Evolutionary conservation across 2,797 vertebrate genomes (phyloP).

Genomic region (Tragopan temminckii): DNA sequence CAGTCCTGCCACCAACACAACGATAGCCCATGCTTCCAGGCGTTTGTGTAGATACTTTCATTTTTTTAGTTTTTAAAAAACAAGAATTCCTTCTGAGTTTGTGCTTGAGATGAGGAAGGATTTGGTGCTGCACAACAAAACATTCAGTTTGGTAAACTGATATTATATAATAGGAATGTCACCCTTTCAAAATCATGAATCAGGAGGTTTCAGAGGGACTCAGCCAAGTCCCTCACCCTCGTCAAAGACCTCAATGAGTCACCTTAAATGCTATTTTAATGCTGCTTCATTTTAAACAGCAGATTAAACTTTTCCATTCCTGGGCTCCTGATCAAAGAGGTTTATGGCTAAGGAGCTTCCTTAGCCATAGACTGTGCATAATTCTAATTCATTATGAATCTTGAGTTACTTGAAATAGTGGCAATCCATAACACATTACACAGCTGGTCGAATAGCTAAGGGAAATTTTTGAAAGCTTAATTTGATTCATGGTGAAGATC

Average conservation of each 20-base stretch:
- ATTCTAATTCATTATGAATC: not conserved
- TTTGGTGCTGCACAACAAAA: fast-evolving
- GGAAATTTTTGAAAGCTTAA: not conserved
- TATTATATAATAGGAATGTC: fast-evolving
- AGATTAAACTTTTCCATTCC: not conserved
- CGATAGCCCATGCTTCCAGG: fast-evolving
- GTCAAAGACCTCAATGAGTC: not conserved
- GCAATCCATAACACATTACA: not conserved
- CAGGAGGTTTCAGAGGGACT: not conserved
- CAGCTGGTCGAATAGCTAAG: not conserved
- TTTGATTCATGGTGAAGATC: not conserved
- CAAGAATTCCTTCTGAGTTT: not conserved
- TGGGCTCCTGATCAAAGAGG: not conserved
- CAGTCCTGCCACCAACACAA: fast-evolving
- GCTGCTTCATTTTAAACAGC: fast-evolving
- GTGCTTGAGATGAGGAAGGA: not conserved
- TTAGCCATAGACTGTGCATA: fast-evolving
- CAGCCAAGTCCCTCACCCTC: not conserved
- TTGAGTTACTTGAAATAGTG: not conserved
- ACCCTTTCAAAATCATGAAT: fast-evolving
- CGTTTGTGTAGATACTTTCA: fast-evolving
- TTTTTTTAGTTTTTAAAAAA: not conserved
- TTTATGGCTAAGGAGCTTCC: not conserved
- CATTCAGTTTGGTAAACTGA: fast-evolving
- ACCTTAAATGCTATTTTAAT: not conserved